These are phyloP conservation scores for Amphimallon solstitiale DNA, from an alignment of 2,888 invertebrate genomes.

Conservation along the genomic window DNA sequence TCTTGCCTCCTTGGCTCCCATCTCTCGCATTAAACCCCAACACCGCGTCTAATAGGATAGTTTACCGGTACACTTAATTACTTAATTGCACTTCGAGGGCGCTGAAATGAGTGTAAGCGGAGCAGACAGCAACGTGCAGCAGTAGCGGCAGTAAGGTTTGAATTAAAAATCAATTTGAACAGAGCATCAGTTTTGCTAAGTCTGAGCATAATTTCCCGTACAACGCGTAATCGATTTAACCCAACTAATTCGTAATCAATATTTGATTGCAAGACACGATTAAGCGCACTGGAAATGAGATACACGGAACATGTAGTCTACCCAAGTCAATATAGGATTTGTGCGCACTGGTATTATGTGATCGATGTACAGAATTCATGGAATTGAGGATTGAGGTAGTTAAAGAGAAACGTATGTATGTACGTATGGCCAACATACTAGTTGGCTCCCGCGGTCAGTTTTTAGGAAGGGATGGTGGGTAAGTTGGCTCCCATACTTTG, in stretches of 20 bases:
- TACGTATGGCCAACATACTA: no score
- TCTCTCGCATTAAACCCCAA: slow-evolving; percentile 22
- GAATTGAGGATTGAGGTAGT: neutral
- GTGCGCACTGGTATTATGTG: neutral
- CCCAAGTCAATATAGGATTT: slow-evolving; percentile 8
- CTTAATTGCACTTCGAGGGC: slow-evolving; percentile 24
- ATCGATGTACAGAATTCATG: slow-evolving; percentile 1
- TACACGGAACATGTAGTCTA: neutral
- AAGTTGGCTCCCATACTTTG: no score
- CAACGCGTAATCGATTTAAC: slow-evolving; percentile 50
- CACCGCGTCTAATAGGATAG: slow-evolving; percentile 41
- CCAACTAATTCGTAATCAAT: slow-evolving; percentile 48
- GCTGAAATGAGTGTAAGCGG: slow-evolving; percentile 20
- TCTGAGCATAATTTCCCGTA: slow-evolving; percentile 56
- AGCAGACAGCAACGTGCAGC: neutral
- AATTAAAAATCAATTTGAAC: slow-evolving; percentile 59
- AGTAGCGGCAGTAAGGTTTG: slow-evolving; percentile 43
- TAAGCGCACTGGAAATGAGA: slow-evolving; percentile 24
- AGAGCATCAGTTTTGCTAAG: slow-evolving; percentile 55
- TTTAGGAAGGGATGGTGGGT: no score
- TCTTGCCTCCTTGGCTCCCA: neutral
- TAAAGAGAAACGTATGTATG: no score
- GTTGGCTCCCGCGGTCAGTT: no score
- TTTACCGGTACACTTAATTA: slow-evolving; percentile 27
- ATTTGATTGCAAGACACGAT: slow-evolving; percentile 44